Percentiles rank a stretch among this genome's conserved stretches.
Conservation (phyloP, 2,888 invertebrate genomes). For the Elmis aenea region DNA sequence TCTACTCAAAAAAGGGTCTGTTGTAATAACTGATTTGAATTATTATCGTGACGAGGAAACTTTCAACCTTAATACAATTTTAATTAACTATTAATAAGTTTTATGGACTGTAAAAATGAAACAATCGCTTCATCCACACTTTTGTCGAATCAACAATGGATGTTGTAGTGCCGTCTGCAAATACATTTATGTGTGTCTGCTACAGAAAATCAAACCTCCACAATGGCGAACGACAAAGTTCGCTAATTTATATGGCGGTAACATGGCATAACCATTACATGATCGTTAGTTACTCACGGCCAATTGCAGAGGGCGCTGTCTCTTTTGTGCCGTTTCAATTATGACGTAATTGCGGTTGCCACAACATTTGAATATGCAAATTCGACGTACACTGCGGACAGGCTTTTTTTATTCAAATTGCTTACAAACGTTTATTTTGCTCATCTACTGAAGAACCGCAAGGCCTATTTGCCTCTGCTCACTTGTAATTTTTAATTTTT, state of each 20-base stretch:
- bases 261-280: constrained; percentile 28
- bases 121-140: too few relatives aligned
- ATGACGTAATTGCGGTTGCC: constrained; percentile 44
- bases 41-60: too few relatives aligned
- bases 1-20: too few relatives aligned
- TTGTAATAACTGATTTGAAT: too few relatives aligned
- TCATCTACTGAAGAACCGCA: constrained; percentile 29
- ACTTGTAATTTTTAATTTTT: constrained; percentile 12
- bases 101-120: too few relatives aligned
- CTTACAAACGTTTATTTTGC: constrained; percentile 39
- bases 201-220: too few relatives aligned
- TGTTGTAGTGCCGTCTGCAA: too few relatives aligned
- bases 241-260: not conserved
- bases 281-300: constrained; percentile 33
- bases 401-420: constrained; percentile 37
- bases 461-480: constrained; percentile 27
- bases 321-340: constrained; percentile 44
- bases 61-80: too few relatives aligned
- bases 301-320: constrained; percentile 35
- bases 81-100: too few relatives aligned
- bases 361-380: constrained; percentile 46
- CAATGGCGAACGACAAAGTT: too few relatives aligned
- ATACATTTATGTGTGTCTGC: too few relatives aligned
- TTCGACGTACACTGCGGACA: constrained; percentile 28
- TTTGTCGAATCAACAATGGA: too few relatives aligned